Conservation (phyloP, 1,140 invertebrate species). For the Aleiodes sp. region DNA sequence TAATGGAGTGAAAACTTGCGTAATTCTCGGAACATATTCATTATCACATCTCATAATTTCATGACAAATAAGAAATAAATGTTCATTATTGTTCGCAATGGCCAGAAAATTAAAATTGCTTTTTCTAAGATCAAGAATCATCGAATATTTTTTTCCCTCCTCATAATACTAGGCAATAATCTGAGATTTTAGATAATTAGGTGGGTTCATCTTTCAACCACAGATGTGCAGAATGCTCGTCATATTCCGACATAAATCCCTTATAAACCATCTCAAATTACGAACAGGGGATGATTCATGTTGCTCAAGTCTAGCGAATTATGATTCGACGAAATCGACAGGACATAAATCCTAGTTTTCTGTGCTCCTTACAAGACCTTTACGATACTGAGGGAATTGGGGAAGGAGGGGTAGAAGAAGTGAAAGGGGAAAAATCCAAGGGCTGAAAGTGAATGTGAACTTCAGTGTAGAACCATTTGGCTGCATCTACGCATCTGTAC, state of each 20-base stretch:
- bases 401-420: not conserved
- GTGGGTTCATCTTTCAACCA: slow-evolving; percentile 19
- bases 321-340: slow-evolving; percentile 29
- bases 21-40: no score
- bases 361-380: not conserved
- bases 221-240: slow-evolving; percentile 39
- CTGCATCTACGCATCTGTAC: slow-evolving; percentile 16
- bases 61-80: no score
- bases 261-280: slow-evolving; percentile 49
- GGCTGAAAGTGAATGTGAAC: slow-evolving; percentile 10
- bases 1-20: no score
- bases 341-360: slow-evolving; percentile 40
- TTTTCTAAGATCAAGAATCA: no score
- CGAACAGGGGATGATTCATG: slow-evolving; percentile 44
- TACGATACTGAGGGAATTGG: not conserved
- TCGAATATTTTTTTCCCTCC: no score
- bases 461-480: slow-evolving; percentile 9
- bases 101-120: no score
- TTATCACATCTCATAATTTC: no score
- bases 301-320: slow-evolving; percentile 32
- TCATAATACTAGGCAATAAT: no score
- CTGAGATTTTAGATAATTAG: slow-evolving; percentile 45
- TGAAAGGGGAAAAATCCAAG: not conserved
- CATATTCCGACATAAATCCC: slow-evolving; percentile 49
- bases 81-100: no score